A percentile compares a stretch with the other conserved stretches of the same genome.
Conservation (phyloP, 2,888 invertebrate genomes). For the Corbicula japonica region DNA sequence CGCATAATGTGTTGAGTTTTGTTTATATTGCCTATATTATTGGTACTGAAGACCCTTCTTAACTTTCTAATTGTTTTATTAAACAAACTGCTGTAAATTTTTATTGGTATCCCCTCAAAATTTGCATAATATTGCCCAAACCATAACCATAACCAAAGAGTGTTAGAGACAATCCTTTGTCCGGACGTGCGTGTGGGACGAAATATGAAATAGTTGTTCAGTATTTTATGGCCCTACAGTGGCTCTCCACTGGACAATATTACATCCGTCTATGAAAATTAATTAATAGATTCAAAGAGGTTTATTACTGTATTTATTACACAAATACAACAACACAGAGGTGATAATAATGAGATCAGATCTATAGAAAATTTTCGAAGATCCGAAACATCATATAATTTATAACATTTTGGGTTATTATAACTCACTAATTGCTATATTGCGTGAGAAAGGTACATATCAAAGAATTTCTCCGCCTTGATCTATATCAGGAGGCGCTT, state of each 20-base stretch:
- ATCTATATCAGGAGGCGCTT: slow-evolving; percentile 24
- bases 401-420: slow-evolving; percentile 28
- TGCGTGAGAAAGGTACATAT: slow-evolving; percentile 44
- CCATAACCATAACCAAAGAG: slow-evolving; percentile 3
- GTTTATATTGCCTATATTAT: slow-evolving; percentile 22
- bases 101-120: neutral
- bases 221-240: slow-evolving; percentile 15
- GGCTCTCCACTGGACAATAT: slow-evolving; percentile 17
- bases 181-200: neutral
- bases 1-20: slow-evolving; percentile 16
- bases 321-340: slow-evolving; percentile 41
- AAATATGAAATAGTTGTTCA: neutral
- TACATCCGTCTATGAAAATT: slow-evolving; percentile 30
- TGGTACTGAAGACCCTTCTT: neutral
- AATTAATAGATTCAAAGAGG: slow-evolving; percentile 29
- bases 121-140: slow-evolving; percentile 17
- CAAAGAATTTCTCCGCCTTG: slow-evolving; percentile 36
- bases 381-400: slow-evolving; percentile 23
- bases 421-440: slow-evolving; percentile 49
- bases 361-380: slow-evolving; percentile 26
- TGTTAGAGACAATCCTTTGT: slow-evolving; percentile 4
- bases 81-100: slow-evolving; percentile 13
- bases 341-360: slow-evolving; percentile 44
- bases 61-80: slow-evolving; percentile 4
- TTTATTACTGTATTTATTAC: slow-evolving; percentile 50